Conservation (phyloP, 1,140 invertebrate species). For the Bemisia tabaci region DNA sequence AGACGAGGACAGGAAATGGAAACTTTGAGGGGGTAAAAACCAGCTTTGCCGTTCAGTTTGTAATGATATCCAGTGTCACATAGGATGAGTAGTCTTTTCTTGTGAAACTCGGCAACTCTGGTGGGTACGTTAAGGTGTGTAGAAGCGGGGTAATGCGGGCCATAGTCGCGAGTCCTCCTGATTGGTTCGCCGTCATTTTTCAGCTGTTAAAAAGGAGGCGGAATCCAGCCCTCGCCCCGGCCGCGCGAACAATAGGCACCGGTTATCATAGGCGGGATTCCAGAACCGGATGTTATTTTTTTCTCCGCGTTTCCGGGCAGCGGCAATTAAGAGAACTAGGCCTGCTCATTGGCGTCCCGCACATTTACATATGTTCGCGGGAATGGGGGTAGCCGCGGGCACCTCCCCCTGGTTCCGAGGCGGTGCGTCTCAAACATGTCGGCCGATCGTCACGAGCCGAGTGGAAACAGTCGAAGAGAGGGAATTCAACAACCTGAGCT, state of each 20-base stretch:
- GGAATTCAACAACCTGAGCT: too few species aligned
- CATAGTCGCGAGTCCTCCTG: neutral
- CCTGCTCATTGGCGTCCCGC: neutral
- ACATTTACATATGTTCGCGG: neutral
- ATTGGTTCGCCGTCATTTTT: neutral
- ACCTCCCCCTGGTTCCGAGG: neutral
- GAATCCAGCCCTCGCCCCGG: neutral
- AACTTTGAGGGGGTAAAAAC: too few species aligned
- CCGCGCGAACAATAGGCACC: neutral
- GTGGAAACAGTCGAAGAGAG: too few species aligned
- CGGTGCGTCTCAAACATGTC: too few species aligned
- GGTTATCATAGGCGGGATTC: neutral
- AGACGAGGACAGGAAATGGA: too few species aligned
- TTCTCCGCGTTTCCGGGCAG: neutral
- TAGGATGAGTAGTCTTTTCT: neutral
- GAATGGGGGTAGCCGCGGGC: neutral
- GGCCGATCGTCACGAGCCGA: too few species aligned
- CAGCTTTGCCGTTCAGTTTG: too few species aligned
- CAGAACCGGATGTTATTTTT: neutral
- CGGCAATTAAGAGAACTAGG: neutral
- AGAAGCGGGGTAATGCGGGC: neutral
- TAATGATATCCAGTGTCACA: neutral
- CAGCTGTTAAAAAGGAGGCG: neutral
- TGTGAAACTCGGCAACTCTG: too few species aligned
- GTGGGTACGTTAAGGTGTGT: neutral